Conservation (phyloP, 2,113 vertebrate species). For the Nanorana parkeri region DNA sequence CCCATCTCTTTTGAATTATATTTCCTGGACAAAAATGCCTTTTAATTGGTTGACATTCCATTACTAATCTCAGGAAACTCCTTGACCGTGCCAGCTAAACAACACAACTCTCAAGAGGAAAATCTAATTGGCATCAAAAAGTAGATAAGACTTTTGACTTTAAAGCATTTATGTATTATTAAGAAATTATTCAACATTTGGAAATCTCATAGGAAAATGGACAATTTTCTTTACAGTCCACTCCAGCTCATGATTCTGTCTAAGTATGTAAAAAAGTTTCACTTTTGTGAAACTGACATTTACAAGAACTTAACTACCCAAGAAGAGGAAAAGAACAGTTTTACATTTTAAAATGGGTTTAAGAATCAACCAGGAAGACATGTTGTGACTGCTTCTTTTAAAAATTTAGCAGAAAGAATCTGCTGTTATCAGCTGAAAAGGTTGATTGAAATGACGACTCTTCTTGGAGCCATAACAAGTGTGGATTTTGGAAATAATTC, state of each 20-base stretch:
- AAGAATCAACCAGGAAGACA: no score
- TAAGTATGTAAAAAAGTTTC: background rate
- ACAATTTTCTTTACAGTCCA: no score
- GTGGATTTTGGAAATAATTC: no score
- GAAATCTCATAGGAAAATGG: no score
- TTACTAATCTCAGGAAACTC: conserved; percentile 39
- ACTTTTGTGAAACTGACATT: background rate
- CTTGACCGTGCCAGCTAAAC: conserved; percentile 15
- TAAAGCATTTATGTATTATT: background rate
- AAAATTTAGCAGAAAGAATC: no score
- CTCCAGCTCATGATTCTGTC: no score
- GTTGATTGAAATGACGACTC: no score
- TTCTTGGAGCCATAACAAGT: no score
- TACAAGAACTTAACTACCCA: background rate
- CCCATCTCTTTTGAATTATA: conserved; percentile 14
- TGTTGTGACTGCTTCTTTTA: no score
- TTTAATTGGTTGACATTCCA: conserved; percentile 47
- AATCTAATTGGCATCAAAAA: conserved; percentile 30
- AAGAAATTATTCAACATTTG: conserved; percentile 29
- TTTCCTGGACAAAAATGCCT: background rate
- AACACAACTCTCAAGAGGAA: conserved; percentile 31
- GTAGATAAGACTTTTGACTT: conserved; percentile 9
- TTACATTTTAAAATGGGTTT: no score
- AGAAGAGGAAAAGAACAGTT: no score
- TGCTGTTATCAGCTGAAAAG: no score